These are phyloP conservation scores for Lycaena phlaeas DNA, from an alignment of 2,888 invertebrate species.

Conservation along the genomic window DNA sequence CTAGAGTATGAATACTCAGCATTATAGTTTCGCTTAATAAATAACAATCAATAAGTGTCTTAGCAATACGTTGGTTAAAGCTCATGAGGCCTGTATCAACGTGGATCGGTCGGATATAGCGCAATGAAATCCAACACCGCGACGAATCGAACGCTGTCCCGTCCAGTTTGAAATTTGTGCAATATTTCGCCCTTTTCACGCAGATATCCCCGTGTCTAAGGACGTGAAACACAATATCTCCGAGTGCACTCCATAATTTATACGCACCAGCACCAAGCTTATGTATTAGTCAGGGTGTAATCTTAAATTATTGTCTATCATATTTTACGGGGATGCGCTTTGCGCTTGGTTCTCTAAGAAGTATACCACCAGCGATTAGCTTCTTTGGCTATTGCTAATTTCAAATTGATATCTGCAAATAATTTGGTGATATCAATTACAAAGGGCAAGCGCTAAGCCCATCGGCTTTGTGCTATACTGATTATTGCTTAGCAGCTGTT, in stretches of 20 bases:
- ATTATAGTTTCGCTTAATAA: slow-evolving; percentile 7
- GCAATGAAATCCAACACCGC: slow-evolving; percentile 70
- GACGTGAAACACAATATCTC: slow-evolving; percentile 71
- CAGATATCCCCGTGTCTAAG: slow-evolving; percentile 68
- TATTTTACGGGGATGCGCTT: too few species aligned
- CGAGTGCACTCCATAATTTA: slow-evolving; percentile 63
- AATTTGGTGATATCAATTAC: too few species aligned
- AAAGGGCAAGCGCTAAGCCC: too few species aligned
- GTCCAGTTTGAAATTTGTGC: slow-evolving; percentile 69
- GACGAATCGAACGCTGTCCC: slow-evolving; percentile 70
- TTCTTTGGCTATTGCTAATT: too few species aligned
- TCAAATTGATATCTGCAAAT: too few species aligned
- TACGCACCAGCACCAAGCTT: slow-evolving; percentile 40
- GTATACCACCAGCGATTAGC: too few species aligned
- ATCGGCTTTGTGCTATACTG: too few species aligned
- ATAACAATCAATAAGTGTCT: slow-evolving; percentile 5
- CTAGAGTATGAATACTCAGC: too few species aligned
- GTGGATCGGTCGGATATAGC: slow-evolving; percentile 43
- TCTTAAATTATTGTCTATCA: slow-evolving; percentile 38
- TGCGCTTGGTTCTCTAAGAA: too few species aligned
- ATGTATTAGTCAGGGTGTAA: slow-evolving; percentile 47
- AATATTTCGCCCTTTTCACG: slow-evolving; percentile 72
- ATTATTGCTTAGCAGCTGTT: too few species aligned
- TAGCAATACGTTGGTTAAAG: slow-evolving; percentile 24
- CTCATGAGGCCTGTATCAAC: slow-evolving; percentile 45